These are phyloP conservation scores for Petrocephalus microphthalmus DNA, from an alignment of 2,113 vertebrate species.

Conservation along the genomic window DNA sequence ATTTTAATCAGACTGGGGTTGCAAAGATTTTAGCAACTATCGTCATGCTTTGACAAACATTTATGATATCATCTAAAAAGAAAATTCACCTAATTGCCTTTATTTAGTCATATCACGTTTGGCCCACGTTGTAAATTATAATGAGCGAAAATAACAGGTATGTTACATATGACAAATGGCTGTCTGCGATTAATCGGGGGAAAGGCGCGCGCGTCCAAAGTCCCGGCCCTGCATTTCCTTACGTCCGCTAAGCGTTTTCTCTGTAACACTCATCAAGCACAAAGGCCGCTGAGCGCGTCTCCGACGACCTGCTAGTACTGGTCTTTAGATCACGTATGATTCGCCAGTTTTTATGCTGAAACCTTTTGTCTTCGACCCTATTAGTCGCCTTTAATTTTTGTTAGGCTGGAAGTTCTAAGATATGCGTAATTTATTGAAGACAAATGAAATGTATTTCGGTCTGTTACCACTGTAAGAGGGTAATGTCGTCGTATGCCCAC, in stretches of 20 bases:
- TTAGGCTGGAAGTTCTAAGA: slow-evolving; percentile 37
- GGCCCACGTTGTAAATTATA: background rate
- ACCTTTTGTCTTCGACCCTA: background rate
- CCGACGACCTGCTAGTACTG: background rate
- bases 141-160: background rate
- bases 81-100: slow-evolving; percentile 2
- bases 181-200: background rate
- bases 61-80: background rate
- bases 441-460: slow-evolving; percentile 42
- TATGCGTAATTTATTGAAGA: slow-evolving; percentile 62
- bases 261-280: background rate
- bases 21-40: background rate
- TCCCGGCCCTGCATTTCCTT: background rate
- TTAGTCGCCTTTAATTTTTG: slow-evolving; percentile 25
- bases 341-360: background rate
- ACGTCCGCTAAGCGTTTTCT: background rate
- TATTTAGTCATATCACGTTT: background rate
- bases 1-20: background rate
- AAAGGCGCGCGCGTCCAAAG: background rate
- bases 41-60: background rate
- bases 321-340: background rate
- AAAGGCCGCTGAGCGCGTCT: background rate
- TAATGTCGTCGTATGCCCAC: background rate
- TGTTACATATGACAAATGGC: background rate
- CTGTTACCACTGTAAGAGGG: slow-evolving; percentile 26